phyloP scores from a whole-genome alignment of 2,797 vertebrate species.

The Kryptolebias ocellatus region DNA sequence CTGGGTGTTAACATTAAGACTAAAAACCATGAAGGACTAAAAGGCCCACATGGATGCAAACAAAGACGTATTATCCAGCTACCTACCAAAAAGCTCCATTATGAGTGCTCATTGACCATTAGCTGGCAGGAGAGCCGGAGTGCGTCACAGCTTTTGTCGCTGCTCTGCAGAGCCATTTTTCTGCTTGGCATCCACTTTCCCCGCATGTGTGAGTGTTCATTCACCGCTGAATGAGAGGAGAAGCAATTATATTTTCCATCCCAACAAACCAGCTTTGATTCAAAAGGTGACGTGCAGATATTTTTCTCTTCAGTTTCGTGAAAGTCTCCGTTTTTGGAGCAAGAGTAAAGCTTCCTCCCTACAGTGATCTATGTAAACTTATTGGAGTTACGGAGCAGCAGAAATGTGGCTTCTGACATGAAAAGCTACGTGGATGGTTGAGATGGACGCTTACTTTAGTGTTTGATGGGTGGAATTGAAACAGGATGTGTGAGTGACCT shows the following conservation, averaged over 20 bases:
- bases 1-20: too few relatives aligned
- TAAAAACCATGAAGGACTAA: constrained; percentile 12
- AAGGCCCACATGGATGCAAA: constrained; percentile 17
- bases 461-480: constrained; percentile 18
- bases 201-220: constrained; percentile 12
- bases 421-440: neutral
- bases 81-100: constrained; percentile 24
- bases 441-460: constrained; percentile 6
- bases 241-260: constrained; percentile 34
- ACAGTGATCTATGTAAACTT: neutral
- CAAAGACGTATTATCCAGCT: constrained; percentile 41
- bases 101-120: constrained; percentile 31
- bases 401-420: neutral
- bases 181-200: constrained; percentile 34
- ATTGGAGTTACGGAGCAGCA: neutral
- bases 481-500: constrained; percentile 49
- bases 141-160: constrained; percentile 52
- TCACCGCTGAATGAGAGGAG: constrained; percentile 24
- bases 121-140: constrained; percentile 37
- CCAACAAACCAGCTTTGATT: constrained; percentile 7
- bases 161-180: constrained; percentile 43
- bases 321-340: neutral
- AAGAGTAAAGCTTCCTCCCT: too few relatives aligned
- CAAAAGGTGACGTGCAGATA: constrained; percentile 10
- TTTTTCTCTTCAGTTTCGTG: constrained; percentile 11